Evolutionary conservation across 2,113 vertebrate species (phyloP).

Genomic region (Odontesthes bonariensis): DNA sequence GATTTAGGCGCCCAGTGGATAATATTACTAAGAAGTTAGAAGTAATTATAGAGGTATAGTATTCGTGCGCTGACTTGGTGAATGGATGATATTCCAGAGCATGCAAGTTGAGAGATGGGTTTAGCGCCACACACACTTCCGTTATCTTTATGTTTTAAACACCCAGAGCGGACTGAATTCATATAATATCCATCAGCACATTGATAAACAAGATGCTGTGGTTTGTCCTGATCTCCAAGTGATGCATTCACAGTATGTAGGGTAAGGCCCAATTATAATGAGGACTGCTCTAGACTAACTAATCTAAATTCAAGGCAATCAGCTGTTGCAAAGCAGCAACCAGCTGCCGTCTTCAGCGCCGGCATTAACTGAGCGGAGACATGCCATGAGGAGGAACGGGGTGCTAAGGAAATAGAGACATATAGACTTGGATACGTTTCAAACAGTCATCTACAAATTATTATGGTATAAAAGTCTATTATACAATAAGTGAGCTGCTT

Average conservation of each 20-base stretch:
- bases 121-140: background rate
- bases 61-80: background rate
- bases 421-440: background rate
- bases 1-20: background rate
- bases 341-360: slow-evolving; percentile 57
- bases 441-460: background rate
- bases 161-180: background rate
- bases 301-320: slow-evolving; percentile 67
- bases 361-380: slow-evolving; percentile 2
- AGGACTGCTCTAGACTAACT: slow-evolving; percentile 57
- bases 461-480: background rate
- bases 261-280: slow-evolving; percentile 76
- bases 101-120: background rate
- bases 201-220: background rate
- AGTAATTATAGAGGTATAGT: background rate
- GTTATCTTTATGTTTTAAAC: background rate
- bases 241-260: slow-evolving; percentile 67
- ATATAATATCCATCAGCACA: background rate
- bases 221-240: slow-evolving; percentile 15
- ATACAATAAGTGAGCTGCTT: background rate
- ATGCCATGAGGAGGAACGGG: slow-evolving; percentile 20
- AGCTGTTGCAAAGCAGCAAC: slow-evolving; percentile 61
- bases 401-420: background rate
- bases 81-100: slow-evolving; percentile 2
- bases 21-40: background rate